Base-by-base conservation (phyloP, 2,113 vertebrate species). In the Tauraco erythrolophus region DNA sequence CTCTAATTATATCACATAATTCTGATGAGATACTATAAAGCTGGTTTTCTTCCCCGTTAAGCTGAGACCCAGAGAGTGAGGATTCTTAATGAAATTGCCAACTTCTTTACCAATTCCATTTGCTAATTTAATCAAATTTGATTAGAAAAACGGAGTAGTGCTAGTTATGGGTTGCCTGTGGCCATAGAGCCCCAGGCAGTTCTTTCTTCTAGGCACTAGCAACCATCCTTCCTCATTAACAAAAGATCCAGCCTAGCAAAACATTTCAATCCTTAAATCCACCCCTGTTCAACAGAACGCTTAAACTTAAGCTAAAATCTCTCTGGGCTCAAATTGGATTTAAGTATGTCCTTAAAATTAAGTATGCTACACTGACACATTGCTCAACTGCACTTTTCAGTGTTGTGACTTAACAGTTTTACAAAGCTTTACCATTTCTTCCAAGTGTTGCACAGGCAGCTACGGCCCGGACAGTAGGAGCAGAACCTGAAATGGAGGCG, bases 221-320 rank as follows among this genome's bases (percentile, higher is more conserved):
- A 82, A 64, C 19, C 62, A n/a, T 92, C 54, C 75, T 74, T 89
- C 30, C 62, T 96, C 84, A 79, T 84, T 94, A 94, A 91, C 50
- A 54, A 72, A 89, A 89, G 81, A 87, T 54, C 58, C 48, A 81
- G 78, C 91, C 77, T 65, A 95, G 65, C 87, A 87, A 94, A 96
- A 95, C 61, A 84, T 57, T 95, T 85, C 74, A 83, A 84, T 97
- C 86, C 69, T 91, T 94, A 96, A 97, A 93, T 96, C 91, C 64
- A 81, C 39, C 60, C 54, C 46, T 64, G 64, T 94, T 95, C 79
- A 95, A 91, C 75, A 74, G 85, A 89, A 92, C 0, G 1, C 72
- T 94, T 93, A 89, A 92, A 93, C n/a, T 45, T 91, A 92, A 93
- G 72, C 72, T 89, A 76, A 94, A 94, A 72, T 85, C 87, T 95